Conservation (phyloP, 2,888 invertebrate genomes). For the Deilephila elpenor region DNA sequence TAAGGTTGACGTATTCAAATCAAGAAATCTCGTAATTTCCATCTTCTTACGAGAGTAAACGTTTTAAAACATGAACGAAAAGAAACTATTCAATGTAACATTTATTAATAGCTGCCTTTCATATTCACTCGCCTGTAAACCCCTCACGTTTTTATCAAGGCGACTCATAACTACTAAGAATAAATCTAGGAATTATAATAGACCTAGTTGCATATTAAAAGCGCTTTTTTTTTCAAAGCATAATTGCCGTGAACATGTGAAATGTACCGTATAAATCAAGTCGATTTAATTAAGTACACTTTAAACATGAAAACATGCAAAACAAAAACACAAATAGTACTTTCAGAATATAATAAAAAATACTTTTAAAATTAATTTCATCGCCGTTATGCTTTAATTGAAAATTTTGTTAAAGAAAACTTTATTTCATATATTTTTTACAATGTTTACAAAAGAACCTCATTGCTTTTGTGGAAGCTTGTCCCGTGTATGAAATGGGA, state of each 20-base stretch:
- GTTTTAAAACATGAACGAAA: neutral
- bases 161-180: slow-evolving; percentile 35
- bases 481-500: too few species aligned
- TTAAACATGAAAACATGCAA: slow-evolving; percentile 18
- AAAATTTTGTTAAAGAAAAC: neutral
- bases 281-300: slow-evolving; percentile 26
- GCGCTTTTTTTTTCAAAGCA: slow-evolving; percentile 33
- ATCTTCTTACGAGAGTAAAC: neutral
- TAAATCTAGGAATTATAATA: slow-evolving; percentile 23
- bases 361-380: neutral
- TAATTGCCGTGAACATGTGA: slow-evolving; percentile 39
- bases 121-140: neutral
- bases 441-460: too few species aligned
- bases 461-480: too few species aligned
- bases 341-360: neutral
- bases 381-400: neutral
- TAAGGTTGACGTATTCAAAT: neutral
- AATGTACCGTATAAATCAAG: slow-evolving; percentile 21
- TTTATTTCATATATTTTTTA: neutral
- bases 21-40: neutral
- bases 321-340: neutral
- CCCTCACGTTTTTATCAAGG: slow-evolving; percentile 38
- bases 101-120: neutral
- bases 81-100: neutral
- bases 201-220: slow-evolving; percentile 32